Conservation (phyloP, 2,888 invertebrate genomes). For the Lepidonotus clava region DNA sequence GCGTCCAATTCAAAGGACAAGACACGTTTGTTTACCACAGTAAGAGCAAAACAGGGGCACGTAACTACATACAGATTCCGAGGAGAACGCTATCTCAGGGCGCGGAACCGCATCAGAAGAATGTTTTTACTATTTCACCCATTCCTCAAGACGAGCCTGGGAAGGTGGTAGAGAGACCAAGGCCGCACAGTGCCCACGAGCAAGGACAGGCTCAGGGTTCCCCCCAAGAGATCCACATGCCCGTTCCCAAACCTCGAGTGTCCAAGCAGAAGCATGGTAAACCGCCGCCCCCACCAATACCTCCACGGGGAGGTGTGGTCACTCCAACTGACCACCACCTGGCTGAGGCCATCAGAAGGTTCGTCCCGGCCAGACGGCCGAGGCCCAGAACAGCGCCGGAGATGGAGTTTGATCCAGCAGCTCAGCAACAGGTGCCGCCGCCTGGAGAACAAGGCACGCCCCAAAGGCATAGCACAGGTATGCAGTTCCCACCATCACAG, state of each 20-base stretch:
- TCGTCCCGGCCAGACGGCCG: not conserved
- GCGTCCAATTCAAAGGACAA: not conserved
- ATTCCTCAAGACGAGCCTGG: not conserved
- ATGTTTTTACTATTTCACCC: no score
- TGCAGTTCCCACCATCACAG: not conserved
- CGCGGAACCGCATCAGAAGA: not conserved
- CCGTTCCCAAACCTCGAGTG: not conserved
- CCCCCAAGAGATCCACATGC: not conserved
- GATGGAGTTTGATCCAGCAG: no score
- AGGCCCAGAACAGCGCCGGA: no score
- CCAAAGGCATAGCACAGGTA: no score
- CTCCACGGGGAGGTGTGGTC: not conserved
- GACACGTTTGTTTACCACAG: constrained; percentile 16
- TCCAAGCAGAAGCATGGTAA: not conserved
- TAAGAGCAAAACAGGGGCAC: not conserved
- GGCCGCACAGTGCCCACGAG: not conserved
- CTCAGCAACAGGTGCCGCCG: not conserved
- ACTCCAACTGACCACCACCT: not conserved
- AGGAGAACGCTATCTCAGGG: not conserved
- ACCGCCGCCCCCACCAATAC: no score
- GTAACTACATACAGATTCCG: not conserved
- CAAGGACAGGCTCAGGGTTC: not conserved
- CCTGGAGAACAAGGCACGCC: no score
- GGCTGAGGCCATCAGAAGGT: not conserved
- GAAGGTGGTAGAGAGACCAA: not conserved